Base-by-base conservation (phyloP, 2,113 vertebrate species). In the Coptodon rendalli region DNA sequence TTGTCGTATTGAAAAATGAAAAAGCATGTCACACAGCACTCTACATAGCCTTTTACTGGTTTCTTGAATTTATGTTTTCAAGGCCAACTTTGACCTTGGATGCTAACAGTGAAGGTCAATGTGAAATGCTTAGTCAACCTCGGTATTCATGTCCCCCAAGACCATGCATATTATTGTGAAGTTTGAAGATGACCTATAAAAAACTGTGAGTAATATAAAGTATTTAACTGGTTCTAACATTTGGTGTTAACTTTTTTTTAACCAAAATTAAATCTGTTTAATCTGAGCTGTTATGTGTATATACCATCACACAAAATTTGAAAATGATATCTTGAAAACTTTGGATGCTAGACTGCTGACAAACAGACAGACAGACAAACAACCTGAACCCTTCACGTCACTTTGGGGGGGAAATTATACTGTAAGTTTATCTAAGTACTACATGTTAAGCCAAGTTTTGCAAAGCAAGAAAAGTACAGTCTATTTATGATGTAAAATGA, bases 21-120 rank as follows among this genome's bases (percentile, higher is more conserved):
- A 61, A 61, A 31, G 57, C 57, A 31, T 31, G 0, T 1, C 5
- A 1, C 8, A 0, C 29, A 63, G 59, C 59, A 6, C 0, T 61
- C 16, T 34, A 61, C 57, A 1, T 61, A 16, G 0, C 29, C 0
- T 61, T 34, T 34, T 34, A 19, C 9, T 19, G 59, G 59, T 34
- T 61, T 34, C 29, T 34, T 61, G 29, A 34, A 61, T 61, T 6
- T 34, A 17, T 19, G 59, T 19, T 61, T 34, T 61, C 59, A 61
- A 61, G 59, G 57, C 9, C 57, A 61, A 19, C 29, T 0, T 34
- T 63, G 59, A 34, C 29, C 59, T 61, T 34, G 59, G 29, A 61
- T 61, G 16, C 59, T 61, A 61, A 61, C 29, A 61, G 0, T 61
- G 59, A 61, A 19, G 27, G 5, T 17, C 14, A 61, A 31, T 31